Base-by-base conservation (phyloP, 2,113 vertebrate genomes). In the Mirounga angustirostris region DNA sequence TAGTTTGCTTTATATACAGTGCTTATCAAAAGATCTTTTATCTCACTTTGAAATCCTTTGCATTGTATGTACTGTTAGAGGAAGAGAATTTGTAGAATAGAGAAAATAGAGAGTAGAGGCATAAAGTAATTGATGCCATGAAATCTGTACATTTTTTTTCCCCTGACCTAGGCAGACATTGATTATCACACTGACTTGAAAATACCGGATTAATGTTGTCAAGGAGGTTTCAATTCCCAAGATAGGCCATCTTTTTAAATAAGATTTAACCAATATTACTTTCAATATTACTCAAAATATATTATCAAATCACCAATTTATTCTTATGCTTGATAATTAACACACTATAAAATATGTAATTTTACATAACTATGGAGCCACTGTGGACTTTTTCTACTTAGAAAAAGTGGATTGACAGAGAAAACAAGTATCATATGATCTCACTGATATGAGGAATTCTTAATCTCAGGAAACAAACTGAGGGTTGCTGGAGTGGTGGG, bases 231-330 rank as follows among this genome's bases (percentile, higher is more conserved):
- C 94, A 65, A 33, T 94, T 63, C 19, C 67, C 71, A 74, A 40
- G 26, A 63, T 28, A 93, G 83, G 28, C 50, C 16, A 33, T 19
- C 0, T 94, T 97, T 97, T 97, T 26, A 80, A 46, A 46, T 96
- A 30, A 91, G 0, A 2, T 36, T 61, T 91, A 61, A 22, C 52
- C 4, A 46, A 14, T 81, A 43, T 59, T 90, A 86, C 92, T 79
- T 89, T 61, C 63, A 93, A 56, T 80, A 54, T 50, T 58, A 86
- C 19, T 88, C 82, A 76, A 86, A 67, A 26, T 3, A 40, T 5
- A n/a, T 18, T 8, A 10, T 74, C 16, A 84, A 18, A 40, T 71
- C n/a, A 84, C 12, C 80, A 8, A 24, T 1, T 13, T 13, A 18
- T 74, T 97, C 59, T 69, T 58, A 79, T 0, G 0, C 43, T 92